Conservation (phyloP, 2,888 invertebrate genomes). For the Cataglyphis cursor region DNA sequence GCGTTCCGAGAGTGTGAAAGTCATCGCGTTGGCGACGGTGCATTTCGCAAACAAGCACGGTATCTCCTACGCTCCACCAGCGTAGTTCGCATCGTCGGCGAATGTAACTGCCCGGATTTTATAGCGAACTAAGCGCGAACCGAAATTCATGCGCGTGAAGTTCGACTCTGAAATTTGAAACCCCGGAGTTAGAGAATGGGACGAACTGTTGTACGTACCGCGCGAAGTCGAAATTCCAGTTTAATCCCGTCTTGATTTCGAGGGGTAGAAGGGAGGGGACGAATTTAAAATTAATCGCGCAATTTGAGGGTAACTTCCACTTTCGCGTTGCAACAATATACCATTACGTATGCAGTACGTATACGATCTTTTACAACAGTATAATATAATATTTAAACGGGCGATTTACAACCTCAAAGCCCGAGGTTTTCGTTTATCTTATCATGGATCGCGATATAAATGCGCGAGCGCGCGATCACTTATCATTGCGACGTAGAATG, state of each 20-base stretch:
- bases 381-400: neutral
- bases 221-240: conserved; percentile 24
- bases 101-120: conserved; percentile 34
- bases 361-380: neutral
- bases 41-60: conserved; percentile 15
- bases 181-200: conserved; percentile 33
- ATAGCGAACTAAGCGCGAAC: conserved; percentile 39
- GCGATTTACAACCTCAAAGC: neutral
- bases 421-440: neutral
- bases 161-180: conserved; percentile 42
- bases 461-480: conserved; percentile 10
- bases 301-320: conserved; percentile 23
- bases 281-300: conserved; percentile 52
- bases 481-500: conserved; percentile 11
- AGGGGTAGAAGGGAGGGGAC: neutral
- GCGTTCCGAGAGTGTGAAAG: conserved; percentile 15
- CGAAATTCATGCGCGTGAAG: conserved; percentile 44
- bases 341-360: neutral
- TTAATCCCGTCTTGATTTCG: conserved; percentile 16
- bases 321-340: neutral
- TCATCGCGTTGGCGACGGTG: conserved; percentile 24
- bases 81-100: conserved; percentile 1
- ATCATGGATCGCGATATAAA: neutral
- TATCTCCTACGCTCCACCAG: conserved; percentile 6
- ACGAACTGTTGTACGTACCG: conserved; percentile 20